phyloP scores from a whole-genome alignment of 2,797 vertebrate species.

The Protosalanx chinensis region DNA sequence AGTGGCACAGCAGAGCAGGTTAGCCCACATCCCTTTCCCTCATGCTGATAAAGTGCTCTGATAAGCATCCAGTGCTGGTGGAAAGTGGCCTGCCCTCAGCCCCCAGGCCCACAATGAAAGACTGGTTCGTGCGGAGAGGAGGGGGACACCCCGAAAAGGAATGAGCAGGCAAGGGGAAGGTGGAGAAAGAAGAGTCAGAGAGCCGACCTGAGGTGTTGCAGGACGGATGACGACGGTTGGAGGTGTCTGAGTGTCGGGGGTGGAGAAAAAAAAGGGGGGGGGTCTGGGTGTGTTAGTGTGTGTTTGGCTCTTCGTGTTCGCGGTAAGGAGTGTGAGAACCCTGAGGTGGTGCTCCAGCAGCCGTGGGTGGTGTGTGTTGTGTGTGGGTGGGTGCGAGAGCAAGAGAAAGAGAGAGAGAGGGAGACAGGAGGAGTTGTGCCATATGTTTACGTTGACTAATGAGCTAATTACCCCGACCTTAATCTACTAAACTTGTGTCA shows the following conservation, averaged over 20 bases:
- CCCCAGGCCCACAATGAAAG: constrained; percentile 77
- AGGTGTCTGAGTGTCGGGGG: constrained; percentile 17
- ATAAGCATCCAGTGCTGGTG: constrained; percentile 84
- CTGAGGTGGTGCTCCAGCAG: constrained; percentile 59
- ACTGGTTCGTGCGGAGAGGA: constrained; percentile 71
- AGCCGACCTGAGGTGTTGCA: constrained; percentile 46
- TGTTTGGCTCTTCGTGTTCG: not conserved
- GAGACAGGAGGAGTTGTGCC: constrained; percentile 50
- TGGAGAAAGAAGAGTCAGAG: not conserved
- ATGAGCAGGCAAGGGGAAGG: constrained; percentile 5
- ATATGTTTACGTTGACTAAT: constrained; percentile 80
- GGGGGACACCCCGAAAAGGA: constrained; percentile 32
- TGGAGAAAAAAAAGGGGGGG: not conserved
- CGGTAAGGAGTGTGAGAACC: constrained; percentile 20
- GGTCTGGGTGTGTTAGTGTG: not conserved
- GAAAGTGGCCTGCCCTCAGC: constrained; percentile 77
- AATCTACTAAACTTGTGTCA: constrained; percentile 80
- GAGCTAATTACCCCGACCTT: constrained; percentile 78
- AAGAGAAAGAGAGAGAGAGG: constrained; percentile 40
- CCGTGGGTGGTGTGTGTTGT: constrained; percentile 54
- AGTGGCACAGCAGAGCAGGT: constrained; percentile 38
- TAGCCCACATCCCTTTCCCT: constrained; percentile 86
- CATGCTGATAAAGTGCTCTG: constrained; percentile 95
- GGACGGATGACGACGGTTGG: constrained; percentile 57
- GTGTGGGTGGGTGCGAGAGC: not conserved